phyloP scores from a whole-genome alignment of 2,113 vertebrate species.

The Oriolus oriolus region DNA sequence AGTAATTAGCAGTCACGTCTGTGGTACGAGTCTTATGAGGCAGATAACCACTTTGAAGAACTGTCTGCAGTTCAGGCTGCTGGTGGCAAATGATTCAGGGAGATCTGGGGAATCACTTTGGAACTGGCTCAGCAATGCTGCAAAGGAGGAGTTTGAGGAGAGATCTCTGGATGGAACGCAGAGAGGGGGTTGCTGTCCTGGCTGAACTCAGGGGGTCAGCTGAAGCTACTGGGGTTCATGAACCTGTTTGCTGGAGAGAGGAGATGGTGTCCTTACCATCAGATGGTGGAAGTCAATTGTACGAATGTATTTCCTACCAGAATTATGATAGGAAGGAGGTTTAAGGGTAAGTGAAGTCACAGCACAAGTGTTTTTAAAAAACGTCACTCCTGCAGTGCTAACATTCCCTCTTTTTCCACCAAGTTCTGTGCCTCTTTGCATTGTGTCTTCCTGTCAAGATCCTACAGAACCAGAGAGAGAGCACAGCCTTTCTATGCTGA shows the following conservation, averaged over 20 bases:
- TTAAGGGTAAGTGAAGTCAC: not conserved
- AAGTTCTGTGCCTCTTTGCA: not conserved
- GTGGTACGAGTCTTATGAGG: not conserved
- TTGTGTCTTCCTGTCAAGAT: not conserved
- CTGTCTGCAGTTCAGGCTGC: not conserved
- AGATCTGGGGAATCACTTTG: not conserved
- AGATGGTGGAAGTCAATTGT: not conserved
- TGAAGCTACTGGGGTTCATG: not conserved
- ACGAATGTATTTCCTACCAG: not conserved
- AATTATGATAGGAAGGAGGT: not conserved
- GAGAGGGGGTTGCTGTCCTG: not conserved
- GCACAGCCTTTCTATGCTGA: not conserved
- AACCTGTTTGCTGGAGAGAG: not conserved
- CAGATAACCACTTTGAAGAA: slow-evolving; percentile 4
- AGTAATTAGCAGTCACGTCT: slow-evolving; percentile 23
- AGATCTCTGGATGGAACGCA: not conserved
- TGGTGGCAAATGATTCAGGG: not conserved
- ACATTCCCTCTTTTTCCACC: not conserved
- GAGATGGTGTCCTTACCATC: not conserved
- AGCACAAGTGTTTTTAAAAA: not conserved
- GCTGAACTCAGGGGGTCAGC: not conserved
- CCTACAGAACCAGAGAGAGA: not conserved
- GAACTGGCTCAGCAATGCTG: not conserved
- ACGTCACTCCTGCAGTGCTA: not conserved
- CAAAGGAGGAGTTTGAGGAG: not conserved